Conservation (phyloP, 2,113 vertebrate species). For the Corapipo altera region DNA sequence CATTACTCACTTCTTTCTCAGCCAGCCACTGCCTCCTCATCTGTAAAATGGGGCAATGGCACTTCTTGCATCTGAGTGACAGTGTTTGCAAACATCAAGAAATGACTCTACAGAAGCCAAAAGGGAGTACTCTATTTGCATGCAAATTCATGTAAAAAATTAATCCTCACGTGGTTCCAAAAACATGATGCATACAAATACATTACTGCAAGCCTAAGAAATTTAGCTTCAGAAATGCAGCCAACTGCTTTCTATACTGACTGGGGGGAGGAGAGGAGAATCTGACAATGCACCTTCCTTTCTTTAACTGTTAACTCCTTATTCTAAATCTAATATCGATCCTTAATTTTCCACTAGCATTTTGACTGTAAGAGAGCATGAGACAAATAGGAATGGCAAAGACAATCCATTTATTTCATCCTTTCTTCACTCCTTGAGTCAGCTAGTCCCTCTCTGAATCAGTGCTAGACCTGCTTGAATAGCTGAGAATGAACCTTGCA, state of each 20-base stretch:
- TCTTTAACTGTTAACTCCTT: conserved; percentile 25
- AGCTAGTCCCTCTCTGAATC: conserved; percentile 67
- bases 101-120: conserved; percentile 7
- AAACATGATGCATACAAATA: conserved; percentile 55
- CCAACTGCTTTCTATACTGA: neutral
- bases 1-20: conserved; percentile 12
- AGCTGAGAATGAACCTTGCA: conserved; percentile 68
- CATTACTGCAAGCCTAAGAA: conserved; percentile 11
- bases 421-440: conserved; percentile 60
- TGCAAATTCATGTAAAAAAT: conserved; percentile 65
- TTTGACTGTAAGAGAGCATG: conserved; percentile 64
- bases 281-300: neutral
- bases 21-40: conserved; percentile 23
- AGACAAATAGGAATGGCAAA: conserved; percentile 48
- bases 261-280: too few relatives aligned
- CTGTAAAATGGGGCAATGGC: conserved; percentile 49
- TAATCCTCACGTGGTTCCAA: conserved; percentile 52
- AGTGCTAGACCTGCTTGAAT: conserved; percentile 73
- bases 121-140: conserved; percentile 47
- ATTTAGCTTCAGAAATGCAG: conserved; percentile 23
- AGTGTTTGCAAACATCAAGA: conserved; percentile 48
- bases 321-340: conserved; percentile 39
- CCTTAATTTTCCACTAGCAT: conserved; percentile 28
- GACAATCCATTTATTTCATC: conserved; percentile 27
- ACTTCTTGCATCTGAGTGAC: neutral